Base-by-base conservation (phyloP, 2,888 invertebrate genomes). In the Drosophila ezoana region DNA sequence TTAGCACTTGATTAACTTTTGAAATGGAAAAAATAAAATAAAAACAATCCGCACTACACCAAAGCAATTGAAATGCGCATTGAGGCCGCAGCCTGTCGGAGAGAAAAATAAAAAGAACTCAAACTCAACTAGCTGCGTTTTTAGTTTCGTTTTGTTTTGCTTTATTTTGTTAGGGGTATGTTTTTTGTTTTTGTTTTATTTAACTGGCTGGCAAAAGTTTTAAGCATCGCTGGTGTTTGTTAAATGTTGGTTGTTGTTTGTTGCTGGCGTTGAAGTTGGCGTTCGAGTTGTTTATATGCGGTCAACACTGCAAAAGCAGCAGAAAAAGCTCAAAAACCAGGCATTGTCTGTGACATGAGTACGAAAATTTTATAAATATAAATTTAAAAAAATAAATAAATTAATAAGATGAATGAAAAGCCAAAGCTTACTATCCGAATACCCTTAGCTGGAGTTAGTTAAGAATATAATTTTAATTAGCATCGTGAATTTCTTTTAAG, bases 1-100 rank as follows among this genome's bases (percentile, higher is more conserved):
- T 82, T 84, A 69, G 87, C 85, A 84, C 87, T 82, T 78, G 72
- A 82, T 82, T 87, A 82, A 82, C 82, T 82, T 87, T 73, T 81
- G 57, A 72, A 67, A 67, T 59, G 67, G 8, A 53, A 57, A 41
- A 43, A 51, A 20, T 38, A 56, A 63, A 63, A 23, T 9, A 52
- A 45, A 32, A 16, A 16, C 11, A 41, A 23, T 56, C 51, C 63
- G 32, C 61, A 51, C 54, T 59, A 52, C 47, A 72, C 16, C 56
- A 61, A 69, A 63, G 81, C 87, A 87, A 87, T 82, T 82, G 85
- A 87, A 82, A 87, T 76, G 81, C 78, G 62, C 85, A 81, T 84
- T 82, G 81, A 77, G 85, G 77, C 81, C 73, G 76, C 32, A 56
- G 66, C 64, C 77, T 80, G 81, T 83, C 81, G 77, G 68, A 73